Evolutionary conservation across 2,113 vertebrate species (phyloP).

Genomic region (Ifrita kowaldi): DNA sequence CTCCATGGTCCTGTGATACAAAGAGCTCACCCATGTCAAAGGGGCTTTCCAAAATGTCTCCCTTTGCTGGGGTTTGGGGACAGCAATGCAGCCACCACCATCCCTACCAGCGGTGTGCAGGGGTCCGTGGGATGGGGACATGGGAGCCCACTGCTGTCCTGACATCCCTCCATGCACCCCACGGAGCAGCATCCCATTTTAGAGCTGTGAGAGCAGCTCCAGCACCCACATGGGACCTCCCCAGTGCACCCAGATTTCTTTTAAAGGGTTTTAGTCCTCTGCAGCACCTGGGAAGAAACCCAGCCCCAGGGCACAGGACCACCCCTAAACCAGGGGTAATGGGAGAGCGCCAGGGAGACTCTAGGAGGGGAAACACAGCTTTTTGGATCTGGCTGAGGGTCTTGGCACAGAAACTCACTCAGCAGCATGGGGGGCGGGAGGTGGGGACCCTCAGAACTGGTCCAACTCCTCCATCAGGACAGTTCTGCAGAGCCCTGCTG

Average conservation of each 20-base stretch:
- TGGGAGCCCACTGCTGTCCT: not conserved
- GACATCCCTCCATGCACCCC: rapidly evolving
- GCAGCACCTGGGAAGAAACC: not conserved
- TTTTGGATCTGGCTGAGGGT: not conserved
- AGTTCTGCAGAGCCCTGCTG: not conserved
- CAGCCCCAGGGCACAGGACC: not conserved
- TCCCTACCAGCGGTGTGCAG: not conserved
- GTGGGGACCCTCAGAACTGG: not conserved
- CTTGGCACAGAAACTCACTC: not conserved
- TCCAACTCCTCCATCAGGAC: not conserved
- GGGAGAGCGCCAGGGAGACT: not conserved
- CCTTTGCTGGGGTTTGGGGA: not conserved
- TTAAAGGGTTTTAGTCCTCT: not conserved
- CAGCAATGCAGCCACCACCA: rapidly evolving
- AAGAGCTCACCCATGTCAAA: not conserved
- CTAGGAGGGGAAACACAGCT: not conserved
- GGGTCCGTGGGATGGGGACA: rapidly evolving
- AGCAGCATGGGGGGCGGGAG: not conserved
- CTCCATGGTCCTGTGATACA: rapidly evolving
- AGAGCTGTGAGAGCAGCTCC: not conserved
- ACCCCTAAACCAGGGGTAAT: rapidly evolving
- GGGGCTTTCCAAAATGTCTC: not conserved
- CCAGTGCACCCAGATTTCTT: not conserved
- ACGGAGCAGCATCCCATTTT: not conserved
- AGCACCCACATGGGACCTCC: not conserved